These are phyloP conservation scores for Clistopyga incitator DNA, from an alignment of 2,888 invertebrate species.

Conservation along the genomic window DNA sequence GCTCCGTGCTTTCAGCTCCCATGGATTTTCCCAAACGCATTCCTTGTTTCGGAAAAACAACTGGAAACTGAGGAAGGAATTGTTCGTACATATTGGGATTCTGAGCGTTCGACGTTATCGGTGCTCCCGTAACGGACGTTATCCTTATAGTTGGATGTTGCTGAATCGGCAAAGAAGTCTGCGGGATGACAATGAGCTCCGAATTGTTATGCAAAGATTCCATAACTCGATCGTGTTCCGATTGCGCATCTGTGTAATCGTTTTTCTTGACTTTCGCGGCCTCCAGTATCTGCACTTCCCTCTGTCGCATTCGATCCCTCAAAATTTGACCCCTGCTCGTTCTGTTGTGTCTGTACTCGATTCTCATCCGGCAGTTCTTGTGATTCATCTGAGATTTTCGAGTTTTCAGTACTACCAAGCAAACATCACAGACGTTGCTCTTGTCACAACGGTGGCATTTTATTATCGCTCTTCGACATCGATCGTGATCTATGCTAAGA, in stretches of 20 bases:
- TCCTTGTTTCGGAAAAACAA: conserved; percentile 71
- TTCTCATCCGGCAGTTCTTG: conserved; percentile 76
- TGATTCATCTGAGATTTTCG: conserved; percentile 77
- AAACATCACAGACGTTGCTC: conserved; percentile 78
- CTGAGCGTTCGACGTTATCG: conserved; percentile 4
- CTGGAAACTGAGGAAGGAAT: conserved; percentile 71
- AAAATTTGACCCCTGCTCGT: conserved; percentile 75
- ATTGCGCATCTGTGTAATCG: conserved; percentile 77
- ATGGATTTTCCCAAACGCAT: conserved; percentile 65
- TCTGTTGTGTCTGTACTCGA: conserved; percentile 78
- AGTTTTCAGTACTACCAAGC: conserved; percentile 75
- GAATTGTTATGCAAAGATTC: conserved; percentile 78
- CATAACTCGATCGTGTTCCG: conserved; percentile 75
- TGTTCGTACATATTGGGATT: conserved; percentile 66
- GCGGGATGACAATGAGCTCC: conserved; percentile 80
- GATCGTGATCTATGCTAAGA: conserved; percentile 80
- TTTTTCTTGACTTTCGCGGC: conserved; percentile 73
- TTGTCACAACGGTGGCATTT: conserved; percentile 72
- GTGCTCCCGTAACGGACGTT: conserved; percentile 48
- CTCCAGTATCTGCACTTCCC: conserved; percentile 79
- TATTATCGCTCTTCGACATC: conserved; percentile 76
- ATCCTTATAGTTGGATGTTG: conserved; percentile 65
- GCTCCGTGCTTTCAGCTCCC: conserved; percentile 46
- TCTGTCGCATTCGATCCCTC: conserved; percentile 78
- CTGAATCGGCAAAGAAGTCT: conserved; percentile 60